Base-by-base conservation (phyloP, 1,140 invertebrate species). In the Micrasema minimum region DNA sequence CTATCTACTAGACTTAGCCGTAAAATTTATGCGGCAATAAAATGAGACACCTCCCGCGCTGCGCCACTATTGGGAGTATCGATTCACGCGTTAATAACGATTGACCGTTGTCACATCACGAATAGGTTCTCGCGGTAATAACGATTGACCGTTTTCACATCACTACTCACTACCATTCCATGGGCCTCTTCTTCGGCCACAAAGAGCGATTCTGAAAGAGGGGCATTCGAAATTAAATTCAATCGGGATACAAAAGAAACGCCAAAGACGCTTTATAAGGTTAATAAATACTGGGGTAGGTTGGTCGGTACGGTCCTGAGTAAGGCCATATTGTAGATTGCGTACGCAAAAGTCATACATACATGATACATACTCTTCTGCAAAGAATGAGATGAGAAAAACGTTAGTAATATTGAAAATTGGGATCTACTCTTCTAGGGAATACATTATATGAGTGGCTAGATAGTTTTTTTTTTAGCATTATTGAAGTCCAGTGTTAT, bases 231-330 rank as follows among this genome's bases (percentile, higher is more conserved):
- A 69, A 69, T 69, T 69, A 69, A 69, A 71, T 55, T 64, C 50
- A 65, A 65, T 55, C 9, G 43, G 18, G 59, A 57, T 31, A 65
- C 59, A 71, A 71, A 31, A 65, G 50, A 57, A 53, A 62, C 16
- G 35, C 55, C 20, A 71, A 51, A 66, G 12, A 31, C 41, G 55
- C 69, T 55, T n/a, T 65, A 57, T 55, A 71, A 61, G 50, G 51
- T 50, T n/a, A 66, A 66, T 71, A 71, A 66, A 71, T 66, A 59
- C 62, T 50, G 69, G 26, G 61, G 43, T 41, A 12, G 26, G 16
- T 26, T n/a, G n/a, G n/a, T n/a, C n/a, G n/a, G n/a, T n/a, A n/a
- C n/a, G n/a, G n/a, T 31, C 2, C 7, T 31, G 7, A 2, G 26
- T 31, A 31, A 31, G 3, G 7, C 2, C 26, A 31, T 7, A 31